phyloP scores from a whole-genome alignment of 2,113 vertebrate genomes.

The Odocoileus hemionus region DNA sequence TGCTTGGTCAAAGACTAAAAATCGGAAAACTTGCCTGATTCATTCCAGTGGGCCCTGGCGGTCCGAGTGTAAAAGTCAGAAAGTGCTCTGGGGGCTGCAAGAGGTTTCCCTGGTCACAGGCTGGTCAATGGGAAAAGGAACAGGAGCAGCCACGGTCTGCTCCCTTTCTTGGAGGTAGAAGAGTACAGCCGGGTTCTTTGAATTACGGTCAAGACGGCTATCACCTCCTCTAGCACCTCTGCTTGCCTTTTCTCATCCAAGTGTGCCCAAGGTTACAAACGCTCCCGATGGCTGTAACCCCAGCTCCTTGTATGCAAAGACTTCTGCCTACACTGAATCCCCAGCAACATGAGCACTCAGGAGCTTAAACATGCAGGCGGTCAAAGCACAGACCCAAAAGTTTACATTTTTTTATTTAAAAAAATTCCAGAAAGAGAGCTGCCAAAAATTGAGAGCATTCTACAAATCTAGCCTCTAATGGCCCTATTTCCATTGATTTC shows the following conservation, averaged over 20 bases:
- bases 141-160: accelerated
- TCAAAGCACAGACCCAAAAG: not conserved
- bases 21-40: not conserved
- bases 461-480: not conserved
- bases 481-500: not conserved
- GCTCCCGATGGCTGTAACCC: not conserved
- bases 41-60: accelerated
- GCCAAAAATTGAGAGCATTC: not conserved
- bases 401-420: not conserved
- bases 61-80: not conserved
- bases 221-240: not conserved
- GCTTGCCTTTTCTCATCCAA: not conserved
- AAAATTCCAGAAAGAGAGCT: not conserved
- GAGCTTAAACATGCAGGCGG: not conserved
- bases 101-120: not conserved
- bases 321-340: not conserved
- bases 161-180: not conserved
- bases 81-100: too few species aligned
- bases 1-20: not conserved
- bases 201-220: not conserved
- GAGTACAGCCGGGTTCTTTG: not conserved
- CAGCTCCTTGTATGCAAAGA: not conserved
- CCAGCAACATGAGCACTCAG: not conserved
- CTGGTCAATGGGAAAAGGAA: not conserved
- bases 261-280: not conserved